Base-by-base conservation (phyloP, 2,888 invertebrate species). In the Rhamphomyia laevipes region DNA sequence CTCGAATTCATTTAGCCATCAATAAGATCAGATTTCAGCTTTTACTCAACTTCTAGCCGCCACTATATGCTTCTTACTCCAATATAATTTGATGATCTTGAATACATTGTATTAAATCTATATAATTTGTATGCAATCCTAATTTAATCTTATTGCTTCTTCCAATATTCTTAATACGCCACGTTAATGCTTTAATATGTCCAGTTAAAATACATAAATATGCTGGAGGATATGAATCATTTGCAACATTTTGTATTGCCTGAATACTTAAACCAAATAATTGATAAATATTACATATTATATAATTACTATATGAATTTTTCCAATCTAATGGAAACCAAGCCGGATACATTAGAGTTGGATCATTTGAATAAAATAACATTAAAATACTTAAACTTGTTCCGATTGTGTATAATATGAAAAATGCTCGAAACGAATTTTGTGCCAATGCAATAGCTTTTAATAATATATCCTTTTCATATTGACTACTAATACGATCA, bases 141-240 rank as follows among this genome's bases (percentile, higher is more conserved):
- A 27, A 7, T 17, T 46, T n/a, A n/a, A n/a, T 17, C n/a, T n/a
- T 15, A n/a, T 47, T 45, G 51, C 17, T 46, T 10, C 17, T 1
- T 30, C 63, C 66, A 37, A 65, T 58, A 4, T 58, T 55, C 13
- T 55, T 53, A 4, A 68, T 57, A n/a, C 68, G 56, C 38, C 64
- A 27, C 47, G 57, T 59, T 27, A 67, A 38, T 0, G 60, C 62
- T 13, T 59, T 57, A 58, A 66, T 61, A 44, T 67, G 68, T 2
- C 45, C 42, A 10, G 46, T 30, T 3, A 66, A 56, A 11, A 64
- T 53, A 49, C 61, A 59, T 12, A 66, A 52, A 53, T 61, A 65
- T 1, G 65, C 62, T 1, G 65, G 61, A 16, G 65, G 68, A 55
- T 66, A 67, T 0, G 68, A 66, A 49, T 67, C 66, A 47, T 57